Evolutionary conservation across 2,888 invertebrate genomes (phyloP).

Genomic region (Lasioglossum calceatum): DNA sequence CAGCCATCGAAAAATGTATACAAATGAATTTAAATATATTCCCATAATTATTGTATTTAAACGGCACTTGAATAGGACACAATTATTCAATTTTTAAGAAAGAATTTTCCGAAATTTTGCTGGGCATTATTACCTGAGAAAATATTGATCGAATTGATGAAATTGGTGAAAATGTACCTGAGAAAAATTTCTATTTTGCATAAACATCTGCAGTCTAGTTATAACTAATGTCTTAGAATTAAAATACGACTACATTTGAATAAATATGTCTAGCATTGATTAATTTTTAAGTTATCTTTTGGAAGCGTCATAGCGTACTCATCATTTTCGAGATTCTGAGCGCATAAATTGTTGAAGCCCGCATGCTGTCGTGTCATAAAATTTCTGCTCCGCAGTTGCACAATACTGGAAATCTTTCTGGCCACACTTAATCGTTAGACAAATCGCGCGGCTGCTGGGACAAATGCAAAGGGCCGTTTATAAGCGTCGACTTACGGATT

Average conservation of each 20-base stretch:
- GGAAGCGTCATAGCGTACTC: neutral
- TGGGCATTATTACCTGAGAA: neutral
- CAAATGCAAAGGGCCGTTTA: conserved; percentile 50
- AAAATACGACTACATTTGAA: neutral
- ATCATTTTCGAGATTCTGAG: neutral
- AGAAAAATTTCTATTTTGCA: too few relatives aligned
- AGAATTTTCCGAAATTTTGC: too few relatives aligned
- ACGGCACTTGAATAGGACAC: too few relatives aligned
- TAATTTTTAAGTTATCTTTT: neutral
- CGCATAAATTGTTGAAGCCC: neutral
- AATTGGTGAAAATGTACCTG: too few relatives aligned
- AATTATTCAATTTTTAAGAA: too few relatives aligned
- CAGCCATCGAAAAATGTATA: neutral
- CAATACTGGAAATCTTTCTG: conserved; percentile 30
- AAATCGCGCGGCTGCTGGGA: conserved; percentile 28
- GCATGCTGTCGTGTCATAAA: neutral
- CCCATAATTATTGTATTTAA: neutral
- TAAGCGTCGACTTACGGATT: conserved; percentile 52
- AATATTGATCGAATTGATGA: neutral
- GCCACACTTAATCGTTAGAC: conserved; percentile 37
- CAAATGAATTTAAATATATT: neutral
- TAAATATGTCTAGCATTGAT: neutral
- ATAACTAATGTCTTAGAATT: too few relatives aligned
- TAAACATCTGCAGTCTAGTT: neutral
- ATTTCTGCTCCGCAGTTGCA: neutral